These are phyloP conservation scores for Phrixothrix hirtus DNA, from an alignment of 2,888 invertebrate genomes.

Conservation along the genomic window DNA sequence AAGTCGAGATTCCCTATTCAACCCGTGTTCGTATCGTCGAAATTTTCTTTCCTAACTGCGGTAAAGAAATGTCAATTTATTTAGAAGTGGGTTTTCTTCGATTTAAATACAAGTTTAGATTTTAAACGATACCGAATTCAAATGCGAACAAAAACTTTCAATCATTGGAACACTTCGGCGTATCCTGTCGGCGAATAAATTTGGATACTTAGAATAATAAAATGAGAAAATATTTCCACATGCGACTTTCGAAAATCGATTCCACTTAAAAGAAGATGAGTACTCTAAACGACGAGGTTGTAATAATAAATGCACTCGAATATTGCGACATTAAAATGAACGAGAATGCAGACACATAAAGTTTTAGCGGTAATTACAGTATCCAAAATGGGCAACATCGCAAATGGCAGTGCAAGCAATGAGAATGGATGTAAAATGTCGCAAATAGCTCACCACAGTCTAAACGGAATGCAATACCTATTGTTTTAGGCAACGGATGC, in stretches of 20 bases:
- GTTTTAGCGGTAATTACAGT: conserved; percentile 1
- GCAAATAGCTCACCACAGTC: too few relatives aligned
- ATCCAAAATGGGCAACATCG: neutral
- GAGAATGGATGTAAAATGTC: too few relatives aligned
- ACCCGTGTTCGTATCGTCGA: conserved; percentile 9
- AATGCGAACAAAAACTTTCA: neutral
- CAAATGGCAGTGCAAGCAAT: neutral
- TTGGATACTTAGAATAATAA: too few relatives aligned
- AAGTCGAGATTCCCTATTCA: conserved; percentile 3
- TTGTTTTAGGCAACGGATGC: neutral
- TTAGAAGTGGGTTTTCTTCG: conserved; percentile 7
- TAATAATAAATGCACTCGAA: neutral
- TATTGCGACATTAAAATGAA: neutral
- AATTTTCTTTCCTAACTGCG: conserved; percentile 11
- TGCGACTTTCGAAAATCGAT: too few relatives aligned
- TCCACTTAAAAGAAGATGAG: too few relatives aligned
- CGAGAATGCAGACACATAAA: neutral
- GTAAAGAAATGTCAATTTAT: conserved; percentile 13
- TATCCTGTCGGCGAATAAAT: too few relatives aligned
- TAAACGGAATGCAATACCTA: neutral
- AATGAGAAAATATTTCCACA: conserved; percentile 1
- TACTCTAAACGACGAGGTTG: neutral
- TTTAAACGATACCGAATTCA: conserved; percentile 7
- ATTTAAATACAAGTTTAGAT: conserved; percentile 4
- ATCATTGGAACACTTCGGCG: too few relatives aligned